Evolutionary conservation across 1,140 invertebrate species (phyloP), one percentile per base, ranked within the genome.

Genomic region (Helicorthomorpha holstii): DNA sequence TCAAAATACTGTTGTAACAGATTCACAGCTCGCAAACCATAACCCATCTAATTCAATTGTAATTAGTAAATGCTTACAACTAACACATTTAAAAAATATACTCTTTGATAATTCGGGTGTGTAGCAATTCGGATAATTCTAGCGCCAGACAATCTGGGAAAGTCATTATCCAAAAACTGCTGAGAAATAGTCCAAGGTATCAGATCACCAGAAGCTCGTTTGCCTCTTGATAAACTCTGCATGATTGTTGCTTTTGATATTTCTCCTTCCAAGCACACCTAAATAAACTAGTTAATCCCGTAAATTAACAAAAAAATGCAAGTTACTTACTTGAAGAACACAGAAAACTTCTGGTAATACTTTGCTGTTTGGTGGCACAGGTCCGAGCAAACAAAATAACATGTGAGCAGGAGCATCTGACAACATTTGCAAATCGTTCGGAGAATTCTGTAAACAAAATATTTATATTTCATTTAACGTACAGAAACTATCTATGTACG

Each of bases 371-470:
- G 77, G 72, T 58, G 81, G 74, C 1, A 85, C 75, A 1, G 94
- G 92, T 0, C 89, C 89, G 47, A 98, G 71, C 16, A 99, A 69
- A 62, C 90, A 94, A 72, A 98, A 99, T 21, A 99, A 66, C 68
- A 96, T 87, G 73, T 99, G 95, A 2, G 91, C 92, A 0, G 95
- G 95, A 10, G 95, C 94, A 75, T 99, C 96, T 12, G 93, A 94
- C 70, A 99, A 78, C 78, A 98, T 84, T 75, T 98, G 94, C 10
- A 99, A 71, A 73, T 99, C 96, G 74, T 99, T 97, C 1, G 96
- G 96, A 51, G 84, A 91, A 69, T 99, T 99, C 79, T 87, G 67
- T 29, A 69, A 69, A 50, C 58, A 50, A 52, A 19, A 22, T 23
- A 53, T 16, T 14, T 25, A n/a, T 41, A 25, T 3, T 54, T 41